A percentile compares a stretch with the other conserved stretches of the same genome.
Evolutionary conservation across 2,888 invertebrate species (phyloP).

Genomic region (Andricus quercusramuli): DNA sequence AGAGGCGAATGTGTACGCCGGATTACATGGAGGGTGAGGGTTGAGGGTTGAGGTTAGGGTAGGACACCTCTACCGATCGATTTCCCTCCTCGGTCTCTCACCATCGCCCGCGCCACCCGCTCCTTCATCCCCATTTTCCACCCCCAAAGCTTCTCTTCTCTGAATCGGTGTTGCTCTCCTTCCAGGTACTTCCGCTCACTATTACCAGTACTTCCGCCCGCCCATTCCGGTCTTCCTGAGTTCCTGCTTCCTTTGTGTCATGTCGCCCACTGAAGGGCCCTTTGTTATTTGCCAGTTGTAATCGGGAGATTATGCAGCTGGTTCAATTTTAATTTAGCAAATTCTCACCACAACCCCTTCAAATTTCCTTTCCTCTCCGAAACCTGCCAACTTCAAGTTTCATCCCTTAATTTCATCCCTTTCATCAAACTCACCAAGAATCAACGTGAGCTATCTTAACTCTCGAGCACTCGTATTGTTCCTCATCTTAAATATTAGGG

Average conservation of each 20-base stretch:
- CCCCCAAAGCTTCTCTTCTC: conserved; percentile 45
- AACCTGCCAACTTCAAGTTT: not conserved
- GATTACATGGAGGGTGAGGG: conserved; percentile 63
- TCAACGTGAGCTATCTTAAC: not conserved
- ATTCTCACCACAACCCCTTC: not conserved
- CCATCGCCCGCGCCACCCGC: conserved; percentile 67
- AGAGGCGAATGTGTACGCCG: conserved; percentile 63
- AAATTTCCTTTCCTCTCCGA: not conserved
- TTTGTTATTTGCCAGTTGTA: conserved; percentile 4
- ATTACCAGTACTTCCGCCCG: conserved; percentile 49
- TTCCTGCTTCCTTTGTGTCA: conserved; percentile 17
- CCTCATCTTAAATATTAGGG: not conserved
- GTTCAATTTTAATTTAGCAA: not conserved
- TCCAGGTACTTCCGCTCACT: conserved; percentile 43
- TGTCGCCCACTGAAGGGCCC: not conserved
- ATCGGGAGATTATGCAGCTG: conserved; percentile 17
- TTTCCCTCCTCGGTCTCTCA: conserved; percentile 63
- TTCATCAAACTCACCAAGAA: not conserved
- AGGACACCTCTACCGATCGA: conserved; percentile 70
- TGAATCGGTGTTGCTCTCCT: conserved; percentile 49
- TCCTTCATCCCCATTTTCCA: conserved; percentile 57
- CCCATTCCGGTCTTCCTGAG: conserved; percentile 29
- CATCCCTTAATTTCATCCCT: not conserved
- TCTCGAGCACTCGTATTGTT: not conserved
- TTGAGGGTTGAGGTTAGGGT: conserved; percentile 70